A percentile compares a stretch with the other conserved stretches of the same genome.
These are phyloP conservation scores for Danio choprae DNA, from an alignment of 2,797 vertebrate genomes.

Conservation along the genomic window DNA sequence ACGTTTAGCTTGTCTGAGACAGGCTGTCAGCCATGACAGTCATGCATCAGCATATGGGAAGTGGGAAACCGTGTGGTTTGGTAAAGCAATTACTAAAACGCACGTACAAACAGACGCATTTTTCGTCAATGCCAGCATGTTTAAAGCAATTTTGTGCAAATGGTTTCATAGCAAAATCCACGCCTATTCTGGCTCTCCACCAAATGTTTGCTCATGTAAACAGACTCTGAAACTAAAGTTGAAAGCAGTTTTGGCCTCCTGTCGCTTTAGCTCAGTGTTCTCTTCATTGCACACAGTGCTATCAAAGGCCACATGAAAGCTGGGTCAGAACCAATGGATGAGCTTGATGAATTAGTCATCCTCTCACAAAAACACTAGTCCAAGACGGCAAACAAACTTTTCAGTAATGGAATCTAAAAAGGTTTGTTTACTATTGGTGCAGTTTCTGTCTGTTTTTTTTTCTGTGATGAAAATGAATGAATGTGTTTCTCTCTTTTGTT, in stretches of 20 bases:
- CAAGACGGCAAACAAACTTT: not conserved
- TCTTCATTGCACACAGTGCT: slow-evolving; percentile 8
- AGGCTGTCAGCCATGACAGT: slow-evolving; percentile 28
- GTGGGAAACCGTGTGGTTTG: slow-evolving; percentile 18
- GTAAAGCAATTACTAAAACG: not conserved
- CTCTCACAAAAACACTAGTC: not conserved
- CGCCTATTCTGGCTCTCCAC: not conserved
- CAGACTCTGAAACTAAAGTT: slow-evolving; percentile 10
- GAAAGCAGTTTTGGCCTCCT: slow-evolving; percentile 20
- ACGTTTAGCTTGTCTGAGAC: not conserved
- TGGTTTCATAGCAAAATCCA: not conserved
- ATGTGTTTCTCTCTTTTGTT: slow-evolving; percentile 46
- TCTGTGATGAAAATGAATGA: not conserved
- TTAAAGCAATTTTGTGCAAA: not conserved
- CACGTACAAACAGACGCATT: not conserved
- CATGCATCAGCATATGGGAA: slow-evolving; percentile 39
- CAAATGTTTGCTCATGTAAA: not conserved
- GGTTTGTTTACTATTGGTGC: not conserved
- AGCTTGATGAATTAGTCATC: slow-evolving; percentile 46
- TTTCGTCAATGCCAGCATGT: not conserved
- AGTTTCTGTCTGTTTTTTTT: not conserved
- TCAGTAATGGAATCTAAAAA: not conserved
- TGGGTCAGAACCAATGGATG: slow-evolving; percentile 30
- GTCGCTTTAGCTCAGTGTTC: not conserved
- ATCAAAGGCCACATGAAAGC: slow-evolving; percentile 31